Percentiles rank a stretch among this genome's conserved stretches.
These are phyloP conservation scores for Spodoptera picta DNA, from an alignment of 2,888 invertebrate species.

Conservation along the genomic window DNA sequence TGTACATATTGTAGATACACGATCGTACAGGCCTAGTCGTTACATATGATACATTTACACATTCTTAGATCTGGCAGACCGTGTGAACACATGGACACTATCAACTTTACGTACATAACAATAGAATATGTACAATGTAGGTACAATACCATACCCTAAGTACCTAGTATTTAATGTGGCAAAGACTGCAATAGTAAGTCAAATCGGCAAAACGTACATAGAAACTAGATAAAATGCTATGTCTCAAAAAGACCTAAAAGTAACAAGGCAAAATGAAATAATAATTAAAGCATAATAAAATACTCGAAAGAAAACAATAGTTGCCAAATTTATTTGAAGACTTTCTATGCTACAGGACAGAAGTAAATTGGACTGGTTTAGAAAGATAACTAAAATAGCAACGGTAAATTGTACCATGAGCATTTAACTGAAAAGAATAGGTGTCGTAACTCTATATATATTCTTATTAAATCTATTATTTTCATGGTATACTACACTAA, in stretches of 20 bases:
- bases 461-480: conserved; percentile 78
- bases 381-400: conserved; percentile 54
- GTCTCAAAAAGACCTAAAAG: conserved; percentile 71
- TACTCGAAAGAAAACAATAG: conserved; percentile 61
- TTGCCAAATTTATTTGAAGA: conserved; percentile 62
- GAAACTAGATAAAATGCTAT: conserved; percentile 70
- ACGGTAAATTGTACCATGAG: conserved; percentile 74
- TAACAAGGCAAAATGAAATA: conserved; percentile 63
- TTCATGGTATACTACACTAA: conserved; percentile 82
- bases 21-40: conserved; percentile 61
- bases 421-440: conserved; percentile 73
- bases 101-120: conserved; percentile 67
- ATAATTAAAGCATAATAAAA: conserved; percentile 62
- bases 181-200: conserved; percentile 72
- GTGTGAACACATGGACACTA: conserved; percentile 75
- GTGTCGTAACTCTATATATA: conserved; percentile 75
- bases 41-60: conserved; percentile 66
- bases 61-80: conserved; percentile 66
- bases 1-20: conserved; percentile 62
- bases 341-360: conserved; percentile 47
- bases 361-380: conserved; percentile 56
- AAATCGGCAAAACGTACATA: conserved; percentile 69
- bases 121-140: conserved; percentile 66
- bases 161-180: conserved; percentile 71
- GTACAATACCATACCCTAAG: conserved; percentile 61